These are phyloP conservation scores for Acholoe squamosa DNA, from an alignment of 2,888 invertebrate genomes.

Conservation along the genomic window DNA sequence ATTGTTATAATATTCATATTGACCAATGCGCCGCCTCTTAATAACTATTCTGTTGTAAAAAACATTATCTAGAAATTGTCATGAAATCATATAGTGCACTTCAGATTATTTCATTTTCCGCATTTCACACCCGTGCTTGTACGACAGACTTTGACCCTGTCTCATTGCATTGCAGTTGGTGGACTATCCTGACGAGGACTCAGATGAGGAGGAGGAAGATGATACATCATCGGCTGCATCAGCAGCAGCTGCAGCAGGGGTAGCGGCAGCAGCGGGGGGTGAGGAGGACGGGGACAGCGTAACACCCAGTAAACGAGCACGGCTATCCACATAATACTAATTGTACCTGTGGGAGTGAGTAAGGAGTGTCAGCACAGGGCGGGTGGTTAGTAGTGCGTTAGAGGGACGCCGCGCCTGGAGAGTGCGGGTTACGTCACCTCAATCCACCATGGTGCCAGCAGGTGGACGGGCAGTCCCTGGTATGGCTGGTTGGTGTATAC, in stretches of 20 bases:
- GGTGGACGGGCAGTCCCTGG: neutral
- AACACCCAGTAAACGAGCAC: slow-evolving; percentile 65
- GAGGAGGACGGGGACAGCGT: slow-evolving; percentile 32
- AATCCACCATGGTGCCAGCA: neutral
- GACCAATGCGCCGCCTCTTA: too few species aligned
- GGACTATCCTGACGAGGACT: slow-evolving; percentile 96
- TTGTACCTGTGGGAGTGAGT: neutral
- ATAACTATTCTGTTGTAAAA: too few species aligned
- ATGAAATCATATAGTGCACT: too few species aligned
- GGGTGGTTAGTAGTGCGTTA: too few species aligned
- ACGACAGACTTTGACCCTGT: too few species aligned
- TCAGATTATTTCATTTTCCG: too few species aligned
- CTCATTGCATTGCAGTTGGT: slow-evolving; percentile 80
- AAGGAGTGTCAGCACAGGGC: too few species aligned
- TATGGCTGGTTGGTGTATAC: neutral
- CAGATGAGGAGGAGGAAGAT: slow-evolving; percentile 89
- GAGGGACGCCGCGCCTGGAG: neutral
- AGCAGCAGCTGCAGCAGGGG: slow-evolving; percentile 64
- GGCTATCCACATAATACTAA: slow-evolving; percentile 66
- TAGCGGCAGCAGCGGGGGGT: slow-evolving; percentile 15
- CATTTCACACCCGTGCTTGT: too few species aligned
- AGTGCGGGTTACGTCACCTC: neutral
- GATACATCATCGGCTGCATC: neutral
- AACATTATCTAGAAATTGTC: too few species aligned
- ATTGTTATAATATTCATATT: too few species aligned